Conservation (phyloP, 2,113 vertebrate species). For the Capreolus pygargus region DNA sequence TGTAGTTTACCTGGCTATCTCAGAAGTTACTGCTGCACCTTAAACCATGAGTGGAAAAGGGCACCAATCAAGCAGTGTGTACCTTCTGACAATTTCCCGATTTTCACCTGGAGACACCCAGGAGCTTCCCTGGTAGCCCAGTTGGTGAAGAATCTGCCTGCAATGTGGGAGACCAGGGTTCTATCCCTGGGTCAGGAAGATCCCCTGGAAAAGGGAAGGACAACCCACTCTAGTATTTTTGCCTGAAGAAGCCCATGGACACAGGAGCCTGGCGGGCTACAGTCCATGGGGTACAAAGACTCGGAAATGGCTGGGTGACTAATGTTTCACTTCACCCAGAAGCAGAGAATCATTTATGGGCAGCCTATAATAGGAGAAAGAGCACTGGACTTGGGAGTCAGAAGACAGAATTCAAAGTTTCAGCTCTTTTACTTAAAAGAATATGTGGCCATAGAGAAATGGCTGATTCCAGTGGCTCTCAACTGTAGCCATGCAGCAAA, state of each 20-base stretch:
- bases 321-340: neutral
- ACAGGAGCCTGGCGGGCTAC: neutral
- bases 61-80: neutral
- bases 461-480: neutral
- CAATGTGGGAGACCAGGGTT: neutral
- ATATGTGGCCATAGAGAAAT: neutral
- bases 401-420: neutral
- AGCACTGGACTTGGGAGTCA: neutral
- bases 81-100: neutral
- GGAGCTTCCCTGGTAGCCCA: neutral
- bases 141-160: neutral
- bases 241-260: neutral
- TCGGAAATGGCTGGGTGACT: neutral
- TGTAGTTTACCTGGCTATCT: neutral
- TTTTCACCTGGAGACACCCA: neutral
- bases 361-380: neutral
- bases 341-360: neutral
- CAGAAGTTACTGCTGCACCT: neutral
- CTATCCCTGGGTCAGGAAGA: neutral
- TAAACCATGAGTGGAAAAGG: neutral
- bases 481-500: neutral
- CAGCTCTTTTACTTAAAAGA: neutral
- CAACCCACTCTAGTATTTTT: neutral
- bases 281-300: neutral
- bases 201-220: neutral